phyloP scores from a whole-genome alignment of 1,140 invertebrate genomes.

The Drosophila tropicalis region DNA sequence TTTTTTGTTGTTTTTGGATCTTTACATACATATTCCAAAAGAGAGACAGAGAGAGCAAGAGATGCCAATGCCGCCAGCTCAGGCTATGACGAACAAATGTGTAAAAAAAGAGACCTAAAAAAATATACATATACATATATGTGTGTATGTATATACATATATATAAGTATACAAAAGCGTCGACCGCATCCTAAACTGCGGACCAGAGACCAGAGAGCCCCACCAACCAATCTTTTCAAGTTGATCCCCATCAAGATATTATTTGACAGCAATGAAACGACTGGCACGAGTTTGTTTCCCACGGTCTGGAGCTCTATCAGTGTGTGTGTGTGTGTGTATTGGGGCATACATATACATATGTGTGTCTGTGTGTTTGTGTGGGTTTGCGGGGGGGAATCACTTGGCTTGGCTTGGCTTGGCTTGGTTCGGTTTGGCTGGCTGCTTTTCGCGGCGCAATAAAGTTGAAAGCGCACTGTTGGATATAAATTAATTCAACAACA shows the following conservation, averaged over 20 bases:
- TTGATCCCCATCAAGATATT: slow-evolving; percentile 83
- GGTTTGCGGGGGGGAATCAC: slow-evolving; percentile 48
- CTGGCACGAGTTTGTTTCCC: slow-evolving; percentile 83
- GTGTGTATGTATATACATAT: too few relatives aligned
- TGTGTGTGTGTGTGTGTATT: slow-evolving; percentile 50
- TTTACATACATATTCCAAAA: slow-evolving; percentile 41
- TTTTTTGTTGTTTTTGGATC: slow-evolving; percentile 49
- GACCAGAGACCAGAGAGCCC: slow-evolving; percentile 45
- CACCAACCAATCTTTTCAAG: slow-evolving; percentile 81
- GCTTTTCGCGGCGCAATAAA: slow-evolving; percentile 80
- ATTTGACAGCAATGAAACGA: slow-evolving; percentile 83
- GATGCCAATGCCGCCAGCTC: slow-evolving; percentile 62
- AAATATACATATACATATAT: slow-evolving; percentile 3
- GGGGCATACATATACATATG: slow-evolving; percentile 26
- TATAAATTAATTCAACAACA: slow-evolving; percentile 82
- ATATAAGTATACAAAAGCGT: slow-evolving; percentile 63
- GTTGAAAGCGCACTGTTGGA: slow-evolving; percentile 81
- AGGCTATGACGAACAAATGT: slow-evolving; percentile 78
- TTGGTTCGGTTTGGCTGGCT: slow-evolving; percentile 41
- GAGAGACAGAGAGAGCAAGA: not conserved
- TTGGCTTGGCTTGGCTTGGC: slow-evolving; percentile 20
- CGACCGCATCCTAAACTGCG: slow-evolving; percentile 77
- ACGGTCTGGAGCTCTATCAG: slow-evolving; percentile 77
- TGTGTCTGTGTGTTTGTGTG: slow-evolving; percentile 54
- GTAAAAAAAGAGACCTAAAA: slow-evolving; percentile 76